Base-by-base conservation (phyloP, 2,113 vertebrate species). In the Tachuris rubrigastra region DNA sequence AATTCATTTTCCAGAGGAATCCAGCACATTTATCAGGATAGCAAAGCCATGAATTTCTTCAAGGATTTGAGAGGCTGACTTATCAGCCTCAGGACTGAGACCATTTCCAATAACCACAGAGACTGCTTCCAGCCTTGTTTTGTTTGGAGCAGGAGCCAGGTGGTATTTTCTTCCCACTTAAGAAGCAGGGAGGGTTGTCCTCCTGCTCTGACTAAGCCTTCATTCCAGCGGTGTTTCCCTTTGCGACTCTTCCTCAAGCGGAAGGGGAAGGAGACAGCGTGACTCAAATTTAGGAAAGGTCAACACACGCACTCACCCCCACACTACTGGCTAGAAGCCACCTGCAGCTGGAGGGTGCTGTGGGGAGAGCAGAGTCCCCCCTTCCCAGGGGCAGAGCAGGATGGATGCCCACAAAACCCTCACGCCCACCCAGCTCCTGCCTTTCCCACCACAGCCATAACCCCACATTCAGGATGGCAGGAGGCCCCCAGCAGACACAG, bases 221-320 rank as follows among this genome's bases (percentile, higher is more conserved):
- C 35, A 41, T 56, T 81, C 3, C 2, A 86, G 66, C 41, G 53
- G 53, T 0, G 0, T 18, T 74, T 84, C 79, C 67, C 60, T 52
- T 69, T 66, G 53, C 4, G 0, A 88, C 25, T 87, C 37, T 86
- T 92, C 83, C 80, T 94, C 68, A 28, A 68, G 31, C 7, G 23
- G 93, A 96, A 96, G 66, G 90, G 79, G 85, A 96, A 93, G 88
- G 85, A 93, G 95, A 30, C 65, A n/a, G 63, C 84, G 53, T 95
- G 88, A 93, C 83, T 93, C 69, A 95, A 83, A 79, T 83, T 66
- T 85, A 87, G 72, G 87, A 90, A 83, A 79, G 39, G 27, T 24
- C 3, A 7, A 58, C 1, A 4, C 31, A 73, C 28, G 66, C 28
- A 6, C 24, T 87, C 8, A 2, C 33, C 39, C 31, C 30, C 41